Evolutionary conservation across 2,888 invertebrate genomes (phyloP).

Genomic region (Tetramorium bicarinatum): DNA sequence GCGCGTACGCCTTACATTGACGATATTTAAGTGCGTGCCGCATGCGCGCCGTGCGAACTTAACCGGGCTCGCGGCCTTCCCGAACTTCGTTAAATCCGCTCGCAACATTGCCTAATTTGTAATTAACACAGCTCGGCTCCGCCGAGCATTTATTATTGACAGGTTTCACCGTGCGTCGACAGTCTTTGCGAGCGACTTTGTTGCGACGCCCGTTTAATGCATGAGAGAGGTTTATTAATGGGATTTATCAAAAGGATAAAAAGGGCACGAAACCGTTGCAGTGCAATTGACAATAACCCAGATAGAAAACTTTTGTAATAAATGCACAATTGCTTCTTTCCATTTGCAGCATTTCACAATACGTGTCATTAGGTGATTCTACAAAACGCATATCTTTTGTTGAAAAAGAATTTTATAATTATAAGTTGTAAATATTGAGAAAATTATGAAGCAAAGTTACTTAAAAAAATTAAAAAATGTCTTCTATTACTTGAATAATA

Average conservation of each 20-base stretch:
- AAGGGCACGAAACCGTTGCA: neutral
- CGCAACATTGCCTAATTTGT: neutral
- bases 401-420: no score
- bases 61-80: constrained; percentile 8
- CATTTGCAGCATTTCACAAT: no score
- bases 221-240: neutral
- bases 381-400: no score
- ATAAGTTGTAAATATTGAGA: no score
- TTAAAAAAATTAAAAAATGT: no score
- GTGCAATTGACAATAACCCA: neutral
- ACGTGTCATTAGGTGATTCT: no score
- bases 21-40: constrained; percentile 15
- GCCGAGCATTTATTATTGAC: neutral
- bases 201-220: no score
- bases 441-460: no score
- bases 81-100: constrained; percentile 29
- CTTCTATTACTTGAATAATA: no score
- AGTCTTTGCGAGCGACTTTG: neutral
- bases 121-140: constrained; percentile 26
- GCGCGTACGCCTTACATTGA: constrained; percentile 10
- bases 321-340: no score
- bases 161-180: neutral
- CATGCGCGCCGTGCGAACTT: neutral
- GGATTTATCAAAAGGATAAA: neutral
- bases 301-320: no score